Base-by-base conservation (phyloP, 2,888 invertebrate species). In the Sicus ferrugineus region DNA sequence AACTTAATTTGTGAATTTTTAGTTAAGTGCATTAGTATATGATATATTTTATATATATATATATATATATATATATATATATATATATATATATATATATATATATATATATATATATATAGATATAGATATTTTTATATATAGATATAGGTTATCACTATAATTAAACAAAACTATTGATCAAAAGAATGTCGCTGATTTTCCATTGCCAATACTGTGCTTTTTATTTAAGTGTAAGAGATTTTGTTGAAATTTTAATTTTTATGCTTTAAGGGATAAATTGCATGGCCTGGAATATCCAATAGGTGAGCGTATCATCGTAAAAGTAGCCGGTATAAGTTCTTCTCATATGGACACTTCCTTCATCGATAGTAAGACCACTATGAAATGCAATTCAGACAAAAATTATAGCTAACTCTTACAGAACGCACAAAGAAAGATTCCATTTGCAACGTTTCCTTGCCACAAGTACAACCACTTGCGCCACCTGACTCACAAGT, bases 231-330 rank as follows among this genome's bases (percentile, higher is more conserved):
- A 38, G 6, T 38, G 16, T 42, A 42, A 42, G 14, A 42, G 42
- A 16, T 42, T n/a, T 42, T 42, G 42, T 42, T n/a, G 42, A 42
- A 42, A 42, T 42, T 14, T 42, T 52, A 23, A 34, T n/a, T 19
- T 2, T 42, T 62, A 59, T 19, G 28, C 30, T 85, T 93, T 93
- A 59, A 90, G 91, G 76, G 93, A 95, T 75, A 96, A 96, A 84
- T 87, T 97, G 56, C 92, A 96, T 83, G 93, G 93, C 3, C 93
- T 97, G 84, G 96, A 97, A 84, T 97, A 96, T 86, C 96, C 97
- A 0, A 93, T 94, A 26, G 96, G 96, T 21, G 90, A 91, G 78
- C 89, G 92, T 72, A 87, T 96, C 74, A 92, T 92, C 69, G 84
- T 85, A 0, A 85, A 84, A 73, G 77, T 84, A 3, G 79, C 83